phyloP scores from a whole-genome alignment of 35 echinoderm and acorn worm genomes.

The Ophioderma brevispina region DNA sequence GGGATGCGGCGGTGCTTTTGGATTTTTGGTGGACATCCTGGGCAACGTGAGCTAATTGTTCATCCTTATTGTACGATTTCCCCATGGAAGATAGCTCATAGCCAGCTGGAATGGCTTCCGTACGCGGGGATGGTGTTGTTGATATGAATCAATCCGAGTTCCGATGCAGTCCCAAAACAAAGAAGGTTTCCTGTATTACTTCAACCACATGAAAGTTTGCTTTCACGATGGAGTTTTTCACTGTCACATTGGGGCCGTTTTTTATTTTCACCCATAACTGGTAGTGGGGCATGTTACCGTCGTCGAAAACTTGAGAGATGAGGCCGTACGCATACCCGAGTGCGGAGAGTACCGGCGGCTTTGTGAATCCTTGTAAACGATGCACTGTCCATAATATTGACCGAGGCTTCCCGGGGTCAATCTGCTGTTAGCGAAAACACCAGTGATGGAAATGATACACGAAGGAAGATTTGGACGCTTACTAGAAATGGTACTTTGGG shows the following conservation, averaged over 20 bases:
- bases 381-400: no score
- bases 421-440: no score
- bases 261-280: neutral
- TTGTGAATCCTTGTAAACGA: no score
- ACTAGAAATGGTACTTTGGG: no score
- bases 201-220: neutral
- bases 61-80: constrained; percentile 34
- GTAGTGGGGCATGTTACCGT: neutral
- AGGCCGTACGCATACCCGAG: no score
- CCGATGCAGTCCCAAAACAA: neutral
- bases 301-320: neutral
- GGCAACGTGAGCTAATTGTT: constrained; percentile 43
- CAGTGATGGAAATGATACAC: no score
- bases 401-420: no score
- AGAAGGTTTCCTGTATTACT: neutral
- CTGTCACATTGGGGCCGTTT: neutral
- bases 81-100: constrained; percentile 1
- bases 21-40: constrained; percentile 27
- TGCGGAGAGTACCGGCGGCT: no score
- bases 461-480: no score
- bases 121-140: neutral
- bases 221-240: neutral
- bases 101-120: neutral
- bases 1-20: no score
- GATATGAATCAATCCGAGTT: neutral